Evolutionary conservation across 2,113 vertebrate genomes (phyloP).

Genomic region (Pluvianellus socialis): DNA sequence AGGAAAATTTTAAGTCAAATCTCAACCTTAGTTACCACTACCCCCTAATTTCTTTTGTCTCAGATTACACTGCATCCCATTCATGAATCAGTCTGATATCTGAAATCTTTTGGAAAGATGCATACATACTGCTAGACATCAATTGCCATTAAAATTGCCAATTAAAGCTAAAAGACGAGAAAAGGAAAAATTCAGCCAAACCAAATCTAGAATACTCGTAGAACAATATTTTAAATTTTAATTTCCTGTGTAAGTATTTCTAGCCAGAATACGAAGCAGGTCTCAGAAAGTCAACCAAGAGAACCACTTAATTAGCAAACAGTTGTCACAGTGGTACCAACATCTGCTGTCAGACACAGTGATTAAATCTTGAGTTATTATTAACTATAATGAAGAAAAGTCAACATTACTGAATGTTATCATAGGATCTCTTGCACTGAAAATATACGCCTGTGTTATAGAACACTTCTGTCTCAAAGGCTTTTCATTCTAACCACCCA

Average conservation of each 20-base stretch:
- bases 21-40: neutral
- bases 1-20: neutral
- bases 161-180: neutral
- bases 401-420: neutral
- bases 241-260: neutral
- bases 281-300: neutral
- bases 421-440: neutral
- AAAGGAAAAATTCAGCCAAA: neutral
- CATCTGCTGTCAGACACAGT: neutral
- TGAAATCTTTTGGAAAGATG: neutral
- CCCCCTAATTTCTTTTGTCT: neutral
- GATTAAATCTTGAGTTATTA: neutral
- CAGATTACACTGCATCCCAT: neutral
- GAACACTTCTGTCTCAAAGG: neutral
- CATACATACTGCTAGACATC: neutral
- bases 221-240: neutral
- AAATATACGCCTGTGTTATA: neutral
- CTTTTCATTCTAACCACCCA: neutral
- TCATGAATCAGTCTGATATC: neutral
- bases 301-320: neutral
- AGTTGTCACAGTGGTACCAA: neutral
- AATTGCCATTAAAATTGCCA: fast-evolving
- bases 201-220: neutral
- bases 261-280: neutral
- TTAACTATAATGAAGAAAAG: neutral